These are phyloP conservation scores for Oreochromis mossambicus DNA, from an alignment of 2,797 vertebrate species.

Conservation along the genomic window DNA sequence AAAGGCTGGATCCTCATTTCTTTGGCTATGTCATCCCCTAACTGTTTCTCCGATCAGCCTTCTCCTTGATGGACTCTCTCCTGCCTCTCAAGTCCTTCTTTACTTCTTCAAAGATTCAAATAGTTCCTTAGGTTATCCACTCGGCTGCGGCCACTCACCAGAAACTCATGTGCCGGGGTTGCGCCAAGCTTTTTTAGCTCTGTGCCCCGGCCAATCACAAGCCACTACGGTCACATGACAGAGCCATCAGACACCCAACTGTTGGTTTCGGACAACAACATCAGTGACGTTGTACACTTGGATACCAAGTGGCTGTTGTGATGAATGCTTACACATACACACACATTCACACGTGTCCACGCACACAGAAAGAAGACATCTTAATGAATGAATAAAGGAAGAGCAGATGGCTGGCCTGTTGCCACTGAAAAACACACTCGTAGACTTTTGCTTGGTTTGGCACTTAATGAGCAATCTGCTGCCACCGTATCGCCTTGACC, in stretches of 20 bases:
- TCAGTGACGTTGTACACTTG: conserved; percentile 52
- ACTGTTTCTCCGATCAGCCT: neutral
- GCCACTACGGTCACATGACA: conserved; percentile 55
- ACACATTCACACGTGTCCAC: neutral
- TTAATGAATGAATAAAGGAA: conserved; percentile 71
- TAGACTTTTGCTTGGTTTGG: conserved; percentile 76
- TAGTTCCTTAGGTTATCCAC: conserved; percentile 40
- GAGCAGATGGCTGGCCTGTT: conserved; percentile 75
- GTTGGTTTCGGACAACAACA: conserved; percentile 67
- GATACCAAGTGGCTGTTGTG: conserved; percentile 54
- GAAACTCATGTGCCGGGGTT: conserved; percentile 42
- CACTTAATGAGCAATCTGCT: conserved; percentile 79
- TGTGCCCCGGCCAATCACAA: conserved; percentile 48
- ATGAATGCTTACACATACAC: conserved; percentile 34
- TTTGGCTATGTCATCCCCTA: conserved; percentile 60
- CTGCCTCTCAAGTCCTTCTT: neutral
- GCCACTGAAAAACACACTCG: conserved; percentile 72
- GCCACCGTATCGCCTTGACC: conserved; percentile 70
- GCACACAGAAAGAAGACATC: conserved; percentile 55
- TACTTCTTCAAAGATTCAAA: neutral
- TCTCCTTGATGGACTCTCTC: neutral
- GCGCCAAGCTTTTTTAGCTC: conserved; percentile 67
- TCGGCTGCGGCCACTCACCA: conserved; percentile 7
- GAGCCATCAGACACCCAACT: conserved; percentile 65
- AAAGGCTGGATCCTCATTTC: conserved; percentile 54